These are phyloP conservation scores for Stratiomys singularior DNA, from an alignment of 2,888 invertebrate species.

Conservation along the genomic window DNA sequence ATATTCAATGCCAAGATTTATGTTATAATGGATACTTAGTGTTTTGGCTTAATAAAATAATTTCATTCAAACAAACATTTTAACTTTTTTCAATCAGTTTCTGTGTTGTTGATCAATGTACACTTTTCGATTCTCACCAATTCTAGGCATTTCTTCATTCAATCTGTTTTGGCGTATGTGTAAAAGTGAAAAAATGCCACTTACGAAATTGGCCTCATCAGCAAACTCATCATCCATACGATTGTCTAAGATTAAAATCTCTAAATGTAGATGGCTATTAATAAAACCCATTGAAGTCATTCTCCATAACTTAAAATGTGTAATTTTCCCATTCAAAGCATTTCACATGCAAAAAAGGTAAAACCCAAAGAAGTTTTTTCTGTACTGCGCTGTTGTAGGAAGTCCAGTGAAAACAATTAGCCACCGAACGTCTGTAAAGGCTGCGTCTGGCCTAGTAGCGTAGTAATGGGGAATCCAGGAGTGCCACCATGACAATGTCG, in stretches of 20 bases:
- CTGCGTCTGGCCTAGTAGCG: neutral
- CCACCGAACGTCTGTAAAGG: constrained; percentile 11
- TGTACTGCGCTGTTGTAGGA: neutral
- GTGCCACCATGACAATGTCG: constrained; percentile 4
- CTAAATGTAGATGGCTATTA: constrained; percentile 36
- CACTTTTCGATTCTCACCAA: no score
- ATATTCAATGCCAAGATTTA: no score
- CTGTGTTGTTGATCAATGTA: no score
- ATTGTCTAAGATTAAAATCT: constrained; percentile 40
- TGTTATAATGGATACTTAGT: no score
- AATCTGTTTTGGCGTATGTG: neutral
- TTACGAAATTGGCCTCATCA: constrained; percentile 28
- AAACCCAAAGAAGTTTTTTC: constrained; percentile 7
- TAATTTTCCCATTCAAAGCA: constrained; percentile 35
- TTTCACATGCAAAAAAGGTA: neutral
- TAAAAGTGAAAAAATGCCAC: neutral
- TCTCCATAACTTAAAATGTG: constrained; percentile 28
- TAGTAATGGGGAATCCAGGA: constrained; percentile 19
- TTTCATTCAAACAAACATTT: no score
- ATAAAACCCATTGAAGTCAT: constrained; percentile 29
- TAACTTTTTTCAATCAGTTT: no score
- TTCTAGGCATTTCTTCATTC: no score
- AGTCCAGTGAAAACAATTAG: constrained; percentile 41
- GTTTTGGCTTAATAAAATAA: no score
- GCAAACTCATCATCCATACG: constrained; percentile 21